These are phyloP conservation scores for Prorops nasuta DNA, from an alignment of 1,140 invertebrate species.

Conservation along the genomic window DNA sequence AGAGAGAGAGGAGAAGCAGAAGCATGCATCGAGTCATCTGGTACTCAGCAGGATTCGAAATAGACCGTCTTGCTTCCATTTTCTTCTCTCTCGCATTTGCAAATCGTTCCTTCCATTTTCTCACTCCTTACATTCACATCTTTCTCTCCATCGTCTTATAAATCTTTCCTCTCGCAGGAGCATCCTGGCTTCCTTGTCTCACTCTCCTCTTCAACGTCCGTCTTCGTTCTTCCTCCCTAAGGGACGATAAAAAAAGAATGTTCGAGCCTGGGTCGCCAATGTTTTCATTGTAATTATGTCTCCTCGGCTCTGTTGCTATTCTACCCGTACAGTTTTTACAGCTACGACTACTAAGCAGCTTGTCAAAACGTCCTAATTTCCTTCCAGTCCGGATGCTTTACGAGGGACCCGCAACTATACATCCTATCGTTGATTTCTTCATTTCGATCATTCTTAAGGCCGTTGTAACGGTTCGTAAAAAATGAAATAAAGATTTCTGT, in stretches of 20 bases:
- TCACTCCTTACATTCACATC: too few species aligned
- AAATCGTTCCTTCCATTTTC: slow-evolving; percentile 2
- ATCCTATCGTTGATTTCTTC: too few species aligned
- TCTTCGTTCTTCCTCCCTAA: too few species aligned
- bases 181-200: too few species aligned
- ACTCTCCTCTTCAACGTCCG: too few species aligned
- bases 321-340: slow-evolving; percentile 16
- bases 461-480: too few species aligned
- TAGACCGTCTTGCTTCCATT: slow-evolving; percentile 35
- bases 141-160: slow-evolving; percentile 13
- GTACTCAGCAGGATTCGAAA: slow-evolving; percentile 53
- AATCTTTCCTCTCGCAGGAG: slow-evolving; percentile 16
- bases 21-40: slow-evolving; percentile 50
- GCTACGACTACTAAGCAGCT: slow-evolving; percentile 23
- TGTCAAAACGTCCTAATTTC: slow-evolving; percentile 20
- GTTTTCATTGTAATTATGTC: slow-evolving; percentile 52
- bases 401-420: too few species aligned
- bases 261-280: slow-evolving; percentile 28
- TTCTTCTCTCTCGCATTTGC: slow-evolving; percentile 11
- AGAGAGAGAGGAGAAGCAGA: slow-evolving; percentile 22
- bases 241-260: neutral
- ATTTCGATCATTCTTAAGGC: too few species aligned
- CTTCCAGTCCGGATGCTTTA: neutral
- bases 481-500: too few species aligned
- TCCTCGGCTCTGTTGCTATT: slow-evolving; percentile 1